Evolutionary conservation across 2,797 vertebrate species (phyloP), one percentile per base, ranked within the genome.

Genomic region (Clarias laeviceps): DNA sequence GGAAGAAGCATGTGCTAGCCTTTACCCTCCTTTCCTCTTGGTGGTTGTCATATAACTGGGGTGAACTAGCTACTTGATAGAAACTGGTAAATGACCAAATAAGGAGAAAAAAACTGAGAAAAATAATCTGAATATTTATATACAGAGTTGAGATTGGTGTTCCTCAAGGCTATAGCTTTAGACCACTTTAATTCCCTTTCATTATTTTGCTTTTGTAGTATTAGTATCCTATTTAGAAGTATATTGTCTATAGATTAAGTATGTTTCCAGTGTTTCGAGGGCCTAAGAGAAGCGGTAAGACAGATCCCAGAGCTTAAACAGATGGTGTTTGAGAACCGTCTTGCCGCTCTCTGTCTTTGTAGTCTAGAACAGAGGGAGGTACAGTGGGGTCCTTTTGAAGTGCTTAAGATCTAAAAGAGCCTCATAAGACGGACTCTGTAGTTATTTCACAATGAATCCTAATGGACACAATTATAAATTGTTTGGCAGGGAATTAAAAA

Each of bases 251-350:
- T 66, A 61, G 64, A 82, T 77, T 70, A 82, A 77, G 34, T 78
- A 76, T 78, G 54, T 78, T 82, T 77, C 61, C 56, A 77, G 34
- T 78, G 70, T 83, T 84, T 83, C 15, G 24, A 70, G 85, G n/a
- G 77, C 27, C 77, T 78, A 70, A 68, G 78, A 64, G 50, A 78
- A 81, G 59, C 64, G 0, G 4, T 56, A 81, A 72, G 84, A 82
- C 73, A 82, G 82, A 76, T 81, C 72, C 45, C 77, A 70, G 85
- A 81, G 83, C 84, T 83, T 83, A 74, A 80, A 72, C 88, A 84
- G 85, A 87, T 87, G 85, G 86, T 64, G 83, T 80, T 40, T 84
- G 77, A 84, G 82, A 80, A 84, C 76, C 66, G 54, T 80, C 76
- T 81, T 80, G 61, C 82, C 80, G 86, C 68, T 34, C 45, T 74